A percentile compares a stretch with the other conserved stretches of the same genome.
These are phyloP conservation scores for Palloptera scutellata DNA, from an alignment of 2,888 invertebrate genomes.

Conservation along the genomic window DNA sequence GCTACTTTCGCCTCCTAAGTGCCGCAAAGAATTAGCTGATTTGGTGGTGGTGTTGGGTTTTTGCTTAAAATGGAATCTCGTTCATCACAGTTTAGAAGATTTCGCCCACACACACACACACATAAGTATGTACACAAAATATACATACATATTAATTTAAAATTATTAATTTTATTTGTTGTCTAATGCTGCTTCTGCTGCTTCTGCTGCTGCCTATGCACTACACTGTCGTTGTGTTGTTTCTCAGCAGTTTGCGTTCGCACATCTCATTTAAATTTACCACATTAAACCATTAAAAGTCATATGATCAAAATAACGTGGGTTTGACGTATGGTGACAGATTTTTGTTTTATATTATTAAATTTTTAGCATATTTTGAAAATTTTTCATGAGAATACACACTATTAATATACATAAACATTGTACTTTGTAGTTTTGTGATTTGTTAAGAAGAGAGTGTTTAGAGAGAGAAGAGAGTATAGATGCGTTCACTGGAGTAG, in stretches of 20 bases:
- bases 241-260: not conserved
- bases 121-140: too few species aligned
- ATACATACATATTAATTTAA: too few species aligned
- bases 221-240: not conserved
- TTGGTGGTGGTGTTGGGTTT: not conserved
- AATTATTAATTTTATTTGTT: not conserved
- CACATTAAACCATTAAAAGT: not conserved
- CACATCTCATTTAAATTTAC: not conserved
- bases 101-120: too few species aligned
- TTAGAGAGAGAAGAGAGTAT: too few species aligned
- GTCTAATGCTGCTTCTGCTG: constrained; percentile 4
- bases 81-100: too few species aligned
- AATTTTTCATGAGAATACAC: too few species aligned
- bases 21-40: constrained; percentile 18
- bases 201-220: constrained; percentile 15
- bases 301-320: not conserved
- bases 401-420: too few species aligned
- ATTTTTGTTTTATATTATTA: not conserved
- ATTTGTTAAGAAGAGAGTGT: too few species aligned
- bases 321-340: not conserved
- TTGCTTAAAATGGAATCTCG: too few species aligned
- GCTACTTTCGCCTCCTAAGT: constrained; percentile 7
- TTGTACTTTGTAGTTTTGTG: too few species aligned
- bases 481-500: too few species aligned
- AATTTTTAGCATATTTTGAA: too few species aligned